Base-by-base conservation (phyloP, 2,888 invertebrate species). In the Pachymerium ferrugineum region DNA sequence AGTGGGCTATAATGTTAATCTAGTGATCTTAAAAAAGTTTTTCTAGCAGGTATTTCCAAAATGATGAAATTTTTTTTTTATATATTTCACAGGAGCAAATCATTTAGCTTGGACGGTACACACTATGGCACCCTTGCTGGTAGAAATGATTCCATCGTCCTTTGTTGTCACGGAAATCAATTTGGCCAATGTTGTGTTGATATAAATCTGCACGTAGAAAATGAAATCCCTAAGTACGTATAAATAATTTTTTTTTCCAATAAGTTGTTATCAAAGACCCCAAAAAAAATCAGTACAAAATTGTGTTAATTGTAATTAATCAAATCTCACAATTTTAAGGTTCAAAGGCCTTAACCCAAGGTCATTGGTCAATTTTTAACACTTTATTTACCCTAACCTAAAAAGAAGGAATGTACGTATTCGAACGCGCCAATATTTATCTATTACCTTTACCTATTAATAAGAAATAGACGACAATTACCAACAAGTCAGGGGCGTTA, bases 141-240 rank as follows among this genome's bases (percentile, higher is more conserved):
- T 3, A 70, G 33, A 35, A 70, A 31, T 4, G 19, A 70, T 14
- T 70, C 70, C 6, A n/a, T 70, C 3, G 22, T 70, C 1, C 35
- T 72, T 3, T 72, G 72, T 47, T 19, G 28, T 28, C 72, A 72
- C 42, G 72, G 72, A 4, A 47, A 47, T 25, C 42, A 72, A 47
- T 42, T 25, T n/a, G 72, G 72, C 47, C 16, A 38, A 5, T 42
- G 47, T n/a, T 72, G 72, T 47, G 31, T 19, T 70, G 70, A 70
- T 14, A 25, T 31, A 6, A 70, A 16, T 31, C 33, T 35, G 14
- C 70, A 33, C 5, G 35, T 70, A 25, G 70, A 35, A 33, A 70
- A 31, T 70, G 35, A 19, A 70, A 4, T 35, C 14, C 0, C 22
- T 19, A 19, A 14, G 70, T 70, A 70, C 30, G 70, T 35, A 35